A percentile compares a stretch with the other conserved stretches of the same genome.
phyloP scores from a whole-genome alignment of 2,797 vertebrate species.

The Sebastolobus altivelis region DNA sequence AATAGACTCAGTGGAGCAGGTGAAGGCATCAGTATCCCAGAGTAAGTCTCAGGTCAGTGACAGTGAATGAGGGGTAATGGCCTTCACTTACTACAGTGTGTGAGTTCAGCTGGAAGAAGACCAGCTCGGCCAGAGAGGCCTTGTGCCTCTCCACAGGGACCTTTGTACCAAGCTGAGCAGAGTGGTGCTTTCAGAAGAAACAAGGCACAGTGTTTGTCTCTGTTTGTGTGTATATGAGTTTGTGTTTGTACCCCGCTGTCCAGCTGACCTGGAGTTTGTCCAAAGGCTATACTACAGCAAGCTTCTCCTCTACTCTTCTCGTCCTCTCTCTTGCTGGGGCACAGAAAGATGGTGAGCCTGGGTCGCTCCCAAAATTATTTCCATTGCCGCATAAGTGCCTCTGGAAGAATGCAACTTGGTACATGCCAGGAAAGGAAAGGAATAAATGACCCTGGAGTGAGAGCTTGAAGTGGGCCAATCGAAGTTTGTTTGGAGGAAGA shows the following conservation, averaged over 20 bases:
- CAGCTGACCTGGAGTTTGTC: constrained; percentile 50
- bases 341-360: constrained; percentile 53
- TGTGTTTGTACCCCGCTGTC: constrained; percentile 38
- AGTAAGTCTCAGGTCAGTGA: constrained; percentile 59
- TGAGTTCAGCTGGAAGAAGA: constrained; percentile 63
- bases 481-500: constrained; percentile 69
- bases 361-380: constrained; percentile 76
- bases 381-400: constrained; percentile 74
- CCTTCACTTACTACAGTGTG: constrained; percentile 37
- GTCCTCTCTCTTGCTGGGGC: constrained; percentile 26
- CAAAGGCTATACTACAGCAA: constrained; percentile 38
- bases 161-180: constrained; percentile 48
- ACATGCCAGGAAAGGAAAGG: constrained; percentile 74
- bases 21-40: constrained; percentile 44
- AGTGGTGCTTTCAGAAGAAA: constrained; percentile 50
- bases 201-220: constrained; percentile 44
- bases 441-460: constrained; percentile 75
- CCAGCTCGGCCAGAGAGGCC: constrained; percentile 38
- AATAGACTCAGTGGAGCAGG: constrained; percentile 65
- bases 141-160: constrained; percentile 48
- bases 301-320: constrained; percentile 24
- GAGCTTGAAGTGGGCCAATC: constrained; percentile 73
- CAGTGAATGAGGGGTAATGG: constrained; percentile 57
- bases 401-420: constrained; percentile 76
- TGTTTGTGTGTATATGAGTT: constrained; percentile 34